Evolutionary conservation across 2,888 invertebrate species (phyloP).

Genomic region (Philhelius pedissequus): DNA sequence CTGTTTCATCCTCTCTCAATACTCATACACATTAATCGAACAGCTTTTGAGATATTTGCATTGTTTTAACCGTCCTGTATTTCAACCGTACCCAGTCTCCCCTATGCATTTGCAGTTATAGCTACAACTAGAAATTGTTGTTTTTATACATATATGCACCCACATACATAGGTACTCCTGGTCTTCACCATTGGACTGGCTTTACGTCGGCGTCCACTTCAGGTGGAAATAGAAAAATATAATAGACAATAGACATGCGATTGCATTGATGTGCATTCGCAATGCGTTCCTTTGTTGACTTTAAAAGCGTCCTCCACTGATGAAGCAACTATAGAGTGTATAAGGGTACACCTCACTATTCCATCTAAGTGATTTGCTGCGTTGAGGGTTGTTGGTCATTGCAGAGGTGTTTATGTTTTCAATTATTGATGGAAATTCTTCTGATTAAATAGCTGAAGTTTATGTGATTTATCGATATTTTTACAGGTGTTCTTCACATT

Average conservation of each 20-base stretch:
- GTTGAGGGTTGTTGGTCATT: constrained; percentile 49
- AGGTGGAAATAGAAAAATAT: constrained; percentile 12
- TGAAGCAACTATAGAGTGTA: neutral
- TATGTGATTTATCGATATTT: constrained; percentile 67
- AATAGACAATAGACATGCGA: constrained; percentile 45
- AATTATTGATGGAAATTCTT: constrained; percentile 52
- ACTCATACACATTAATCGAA: neutral
- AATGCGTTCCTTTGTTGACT: constrained; percentile 53
- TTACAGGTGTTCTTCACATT: constrained; percentile 55
- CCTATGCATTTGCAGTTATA: too few relatives aligned
- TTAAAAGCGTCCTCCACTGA: neutral
- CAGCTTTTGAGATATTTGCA: neutral
- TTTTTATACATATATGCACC: neutral
- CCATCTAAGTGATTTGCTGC: constrained; percentile 12
- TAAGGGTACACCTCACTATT: neutral
- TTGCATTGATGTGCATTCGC: constrained; percentile 13
- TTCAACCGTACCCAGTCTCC: too few relatives aligned
- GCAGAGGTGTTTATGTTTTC: constrained; percentile 57
- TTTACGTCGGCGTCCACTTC: constrained; percentile 6
- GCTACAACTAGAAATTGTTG: constrained; percentile 11
- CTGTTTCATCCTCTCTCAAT: neutral
- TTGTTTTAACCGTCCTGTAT: too few relatives aligned
- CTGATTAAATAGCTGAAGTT: constrained; percentile 44
- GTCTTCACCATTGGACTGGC: neutral
- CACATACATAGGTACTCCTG: neutral